These are phyloP conservation scores for Idaea dimidiata DNA, from an alignment of 2,888 invertebrate species.

Conservation along the genomic window DNA sequence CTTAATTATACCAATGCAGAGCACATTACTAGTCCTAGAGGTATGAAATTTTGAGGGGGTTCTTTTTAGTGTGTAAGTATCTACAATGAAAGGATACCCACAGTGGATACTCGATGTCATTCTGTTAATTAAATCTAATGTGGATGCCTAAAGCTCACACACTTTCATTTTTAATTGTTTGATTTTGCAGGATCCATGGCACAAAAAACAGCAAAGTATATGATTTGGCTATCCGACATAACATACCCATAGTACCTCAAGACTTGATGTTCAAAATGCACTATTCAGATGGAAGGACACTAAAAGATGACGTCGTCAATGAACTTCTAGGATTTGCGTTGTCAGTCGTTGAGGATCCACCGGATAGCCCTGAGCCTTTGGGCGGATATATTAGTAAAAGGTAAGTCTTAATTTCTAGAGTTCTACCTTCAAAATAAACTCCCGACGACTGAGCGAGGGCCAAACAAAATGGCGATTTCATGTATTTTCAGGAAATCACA, in stretches of 20 bases:
- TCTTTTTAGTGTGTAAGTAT: no score
- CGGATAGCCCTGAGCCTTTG: constrained; percentile 38
- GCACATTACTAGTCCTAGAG: no score
- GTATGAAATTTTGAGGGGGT: no score
- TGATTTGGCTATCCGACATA: constrained; percentile 44
- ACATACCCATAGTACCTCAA: constrained; percentile 44
- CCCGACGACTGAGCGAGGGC: background rate
- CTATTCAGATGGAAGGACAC: constrained; percentile 39
- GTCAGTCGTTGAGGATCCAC: constrained; percentile 33
- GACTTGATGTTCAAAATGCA: constrained; percentile 36
- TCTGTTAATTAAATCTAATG: background rate
- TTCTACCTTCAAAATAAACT: no score
- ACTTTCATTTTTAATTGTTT: no score
- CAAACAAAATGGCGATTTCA: no score
- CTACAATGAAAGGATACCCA: no score
- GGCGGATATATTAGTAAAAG: constrained; percentile 47
- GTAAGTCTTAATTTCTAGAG: constrained; percentile 36
- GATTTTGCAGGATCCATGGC: constrained; percentile 58
- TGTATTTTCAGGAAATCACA: no score
- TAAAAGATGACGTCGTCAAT: constrained; percentile 30
- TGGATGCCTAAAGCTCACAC: no score
- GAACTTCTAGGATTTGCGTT: constrained; percentile 39
- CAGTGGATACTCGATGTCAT: no score
- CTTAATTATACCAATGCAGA: no score
- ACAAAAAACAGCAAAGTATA: constrained; percentile 40